These are phyloP conservation scores for Thaumatotibia leucotreta DNA, from an alignment of 1,140 invertebrate genomes.

Conservation along the genomic window DNA sequence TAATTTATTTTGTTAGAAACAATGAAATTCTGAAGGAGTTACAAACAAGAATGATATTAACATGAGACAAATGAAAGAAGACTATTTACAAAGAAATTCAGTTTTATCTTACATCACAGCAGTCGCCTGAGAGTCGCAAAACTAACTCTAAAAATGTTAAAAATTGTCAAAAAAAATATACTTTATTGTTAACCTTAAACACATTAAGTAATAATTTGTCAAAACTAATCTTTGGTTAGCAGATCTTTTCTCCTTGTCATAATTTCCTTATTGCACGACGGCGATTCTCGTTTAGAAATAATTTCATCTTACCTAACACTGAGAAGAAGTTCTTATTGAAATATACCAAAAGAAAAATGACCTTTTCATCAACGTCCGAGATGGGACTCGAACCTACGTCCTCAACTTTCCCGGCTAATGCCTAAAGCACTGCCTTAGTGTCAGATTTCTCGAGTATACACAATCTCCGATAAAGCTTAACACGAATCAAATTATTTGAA, in stretches of 20 bases:
- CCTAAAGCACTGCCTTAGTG: no score
- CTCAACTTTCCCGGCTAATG: no score
- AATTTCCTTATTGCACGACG: constrained; percentile 8
- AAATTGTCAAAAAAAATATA: constrained; percentile 45
- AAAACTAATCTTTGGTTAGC: constrained; percentile 69
- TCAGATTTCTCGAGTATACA: no score
- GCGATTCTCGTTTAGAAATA: not conserved
- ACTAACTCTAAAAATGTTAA: constrained; percentile 57
- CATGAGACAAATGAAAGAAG: constrained; percentile 22
- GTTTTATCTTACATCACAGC: constrained; percentile 69
- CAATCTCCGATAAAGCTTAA: no score
- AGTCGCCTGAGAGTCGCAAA: constrained; percentile 63
- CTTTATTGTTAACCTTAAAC: constrained; percentile 32
- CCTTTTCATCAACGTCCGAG: no score
- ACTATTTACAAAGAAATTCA: constrained; percentile 50
- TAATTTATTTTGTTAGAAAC: not conserved
- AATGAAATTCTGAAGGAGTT: constrained; percentile 8
- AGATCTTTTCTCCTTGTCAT: constrained; percentile 52
- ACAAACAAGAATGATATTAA: not conserved
- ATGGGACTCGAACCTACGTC: no score
- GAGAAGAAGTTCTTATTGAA: no score
- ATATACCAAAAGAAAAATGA: no score
- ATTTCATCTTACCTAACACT: constrained; percentile 10
- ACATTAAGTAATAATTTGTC: constrained; percentile 38
- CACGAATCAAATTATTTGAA: no score